These are phyloP conservation scores for Ruditapes philippinarum DNA, from an alignment of 1,140 invertebrate genomes.

Conservation along the genomic window DNA sequence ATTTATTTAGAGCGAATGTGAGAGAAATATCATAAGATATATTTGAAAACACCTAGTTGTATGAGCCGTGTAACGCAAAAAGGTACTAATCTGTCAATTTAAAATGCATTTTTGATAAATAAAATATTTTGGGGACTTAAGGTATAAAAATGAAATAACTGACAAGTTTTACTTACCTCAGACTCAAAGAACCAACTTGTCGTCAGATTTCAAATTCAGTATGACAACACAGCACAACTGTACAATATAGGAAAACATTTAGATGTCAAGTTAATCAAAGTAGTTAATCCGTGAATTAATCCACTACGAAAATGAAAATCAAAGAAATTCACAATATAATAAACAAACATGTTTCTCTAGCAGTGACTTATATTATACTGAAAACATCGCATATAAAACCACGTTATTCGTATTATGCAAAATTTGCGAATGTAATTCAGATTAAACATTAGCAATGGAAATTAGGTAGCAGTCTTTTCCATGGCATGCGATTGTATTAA, in stretches of 20 bases:
- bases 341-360: constrained; percentile 44
- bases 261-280: background rate
- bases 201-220: background rate
- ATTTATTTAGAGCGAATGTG: constrained; percentile 17
- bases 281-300: constrained; percentile 23
- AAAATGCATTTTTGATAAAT: background rate
- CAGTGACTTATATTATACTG: constrained; percentile 56
- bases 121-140: background rate
- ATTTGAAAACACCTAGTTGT: background rate
- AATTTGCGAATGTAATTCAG: constrained; percentile 67
- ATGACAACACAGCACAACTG: background rate
- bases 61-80: background rate
- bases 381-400: constrained; percentile 63
- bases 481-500: constrained; percentile 66
- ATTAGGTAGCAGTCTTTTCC: constrained; percentile 64
- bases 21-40: background rate
- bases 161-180: background rate
- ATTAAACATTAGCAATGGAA: constrained; percentile 70
- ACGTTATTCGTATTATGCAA: constrained; percentile 68
- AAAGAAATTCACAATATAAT: constrained; percentile 10
- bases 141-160: background rate
- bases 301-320: background rate
- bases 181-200: background rate
- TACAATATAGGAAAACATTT: too few relatives aligned
- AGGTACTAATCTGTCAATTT: background rate